Base-by-base conservation (phyloP, 2,888 invertebrate species). In the Cecidostiba fungosa region DNA sequence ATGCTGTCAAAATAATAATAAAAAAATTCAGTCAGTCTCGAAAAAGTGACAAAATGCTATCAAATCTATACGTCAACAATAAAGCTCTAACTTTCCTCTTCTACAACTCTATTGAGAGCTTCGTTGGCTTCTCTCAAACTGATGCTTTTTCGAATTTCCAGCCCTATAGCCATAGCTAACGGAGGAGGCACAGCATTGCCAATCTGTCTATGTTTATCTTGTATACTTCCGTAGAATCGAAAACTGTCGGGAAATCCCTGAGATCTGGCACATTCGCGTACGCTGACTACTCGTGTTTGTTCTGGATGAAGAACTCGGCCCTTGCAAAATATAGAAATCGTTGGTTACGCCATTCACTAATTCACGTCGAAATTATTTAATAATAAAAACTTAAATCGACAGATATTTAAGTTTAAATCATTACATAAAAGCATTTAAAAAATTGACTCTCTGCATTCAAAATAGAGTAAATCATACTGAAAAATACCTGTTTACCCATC, bases 181-280 rank as follows among this genome's bases (percentile, higher is more conserved):
- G 97, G 97, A 0, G 97, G 97, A 0, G 98, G 98, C 0, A 98
- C 98, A 5, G 98, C 98, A 93, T 98, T 98, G n/a, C 98, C 98
- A 88, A 97, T 96, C 95, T 97, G 97, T 91, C 97, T 94, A 91
- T 98, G 96, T 89, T 96, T 97, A 91, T 97, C 97, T 87, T 96
- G 94, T 88, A 97, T 94, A 87, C 94, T 95, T 62, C 97, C 98
- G 88, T 95, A 96, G 93, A 98, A 97, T 85, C 95, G 93, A 92
- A 96, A 97, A 0, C 94, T 94, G 93, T 98, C 97, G 81, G 95
- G 96, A 94, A 98, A 98, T 86, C 97, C 98, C 93, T 98, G 98
- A 32, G 97, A 97, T 86, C 98, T 94, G 16, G 98, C 98, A 93
- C 97, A 97, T 93, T 98, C 98, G 16, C 97, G 94, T 19, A 98